phyloP scores from a whole-genome alignment of 2,113 vertebrate species.

The Mesembrinibis cayennensis region DNA sequence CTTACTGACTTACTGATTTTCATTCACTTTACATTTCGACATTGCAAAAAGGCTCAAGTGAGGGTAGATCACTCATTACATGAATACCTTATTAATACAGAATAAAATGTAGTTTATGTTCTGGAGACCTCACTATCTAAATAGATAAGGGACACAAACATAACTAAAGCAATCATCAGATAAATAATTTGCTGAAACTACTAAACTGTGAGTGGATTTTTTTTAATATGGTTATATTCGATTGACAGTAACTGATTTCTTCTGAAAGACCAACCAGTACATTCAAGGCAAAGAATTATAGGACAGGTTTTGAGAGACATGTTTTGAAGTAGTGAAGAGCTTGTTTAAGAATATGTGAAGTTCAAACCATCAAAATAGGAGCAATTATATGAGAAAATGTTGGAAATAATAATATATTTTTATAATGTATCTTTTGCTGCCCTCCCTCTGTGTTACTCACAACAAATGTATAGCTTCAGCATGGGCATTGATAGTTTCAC shows the following conservation, averaged over 20 bases:
- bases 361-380: background rate
- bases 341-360: background rate
- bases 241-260: background rate
- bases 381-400: background rate
- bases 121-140: background rate
- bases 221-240: background rate
- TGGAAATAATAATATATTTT: background rate
- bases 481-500: background rate
- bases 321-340: background rate
- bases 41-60: background rate
- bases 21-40: background rate
- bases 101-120: background rate
- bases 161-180: background rate
- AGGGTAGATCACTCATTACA: background rate
- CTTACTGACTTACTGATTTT: background rate
- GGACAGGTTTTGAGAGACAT: background rate
- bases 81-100: background rate
- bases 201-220: background rate
- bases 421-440: background rate
- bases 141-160: accelerated
- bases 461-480: background rate
- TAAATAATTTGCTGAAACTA: background rate
- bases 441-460: background rate
- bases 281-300: background rate
- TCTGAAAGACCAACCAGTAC: background rate